Percentiles rank a stretch among this genome's conserved stretches.
phyloP scores from a whole-genome alignment of 2,888 invertebrate genomes.

The Sesia bembeciformis region DNA sequence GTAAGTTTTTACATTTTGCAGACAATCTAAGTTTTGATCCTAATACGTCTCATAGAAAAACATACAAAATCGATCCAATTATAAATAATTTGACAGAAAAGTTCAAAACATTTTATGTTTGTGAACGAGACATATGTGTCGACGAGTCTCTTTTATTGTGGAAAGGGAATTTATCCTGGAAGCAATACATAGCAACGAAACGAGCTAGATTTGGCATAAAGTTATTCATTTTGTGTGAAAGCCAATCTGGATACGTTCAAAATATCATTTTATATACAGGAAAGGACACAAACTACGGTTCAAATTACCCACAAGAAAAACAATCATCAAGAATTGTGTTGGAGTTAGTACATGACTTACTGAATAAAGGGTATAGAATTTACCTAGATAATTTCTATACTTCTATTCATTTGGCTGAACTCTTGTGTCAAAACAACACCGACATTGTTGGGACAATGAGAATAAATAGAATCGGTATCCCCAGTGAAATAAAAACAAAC shows the following conservation, averaged over 20 bases:
- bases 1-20: conserved; percentile 8
- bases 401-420: conserved; percentile 5
- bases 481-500: no score
- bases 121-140: conserved; percentile 6
- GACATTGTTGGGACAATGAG: conserved; percentile 8
- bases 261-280: conserved; percentile 10
- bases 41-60: conserved; percentile 9
- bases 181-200: conserved; percentile 12
- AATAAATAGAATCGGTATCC: conserved; percentile 2
- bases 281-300: background rate
- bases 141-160: conserved; percentile 14
- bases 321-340: conserved; percentile 12
- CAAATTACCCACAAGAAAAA: no score
- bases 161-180: conserved; percentile 11
- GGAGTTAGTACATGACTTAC: conserved; percentile 5
- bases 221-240: conserved; percentile 9
- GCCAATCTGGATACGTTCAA: conserved; percentile 9
- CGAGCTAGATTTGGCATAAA: conserved; percentile 13
- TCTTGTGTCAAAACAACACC: conserved; percentile 5
- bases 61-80: conserved; percentile 11
- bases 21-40: conserved; percentile 6
- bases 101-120: conserved; percentile 4
- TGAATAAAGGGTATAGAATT: conserved; percentile 7
- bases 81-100: conserved; percentile 5
- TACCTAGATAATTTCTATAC: conserved; percentile 14